phyloP scores from a whole-genome alignment of 2,797 vertebrate species.

The Pipistrellus pipistrellus region DNA sequence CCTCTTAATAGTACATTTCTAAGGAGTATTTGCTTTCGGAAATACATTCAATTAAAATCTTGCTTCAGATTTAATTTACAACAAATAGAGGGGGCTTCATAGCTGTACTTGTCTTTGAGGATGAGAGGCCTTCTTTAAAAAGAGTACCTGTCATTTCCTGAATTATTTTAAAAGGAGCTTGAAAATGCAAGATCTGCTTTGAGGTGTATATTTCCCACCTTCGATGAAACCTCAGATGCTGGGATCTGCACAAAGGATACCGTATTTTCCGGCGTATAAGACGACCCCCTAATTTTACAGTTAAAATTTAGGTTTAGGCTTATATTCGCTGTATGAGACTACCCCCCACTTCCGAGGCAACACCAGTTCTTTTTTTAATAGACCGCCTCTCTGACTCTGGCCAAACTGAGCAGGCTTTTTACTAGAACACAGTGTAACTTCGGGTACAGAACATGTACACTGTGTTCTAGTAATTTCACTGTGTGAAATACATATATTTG shows the following conservation, averaged over 20 bases:
- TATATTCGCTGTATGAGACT: too few species aligned
- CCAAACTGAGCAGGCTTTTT: too few species aligned
- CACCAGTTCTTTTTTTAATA: too few species aligned
- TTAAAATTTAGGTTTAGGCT: too few species aligned
- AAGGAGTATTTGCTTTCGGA: constrained; percentile 4
- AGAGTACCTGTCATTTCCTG: neutral
- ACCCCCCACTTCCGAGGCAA: too few species aligned
- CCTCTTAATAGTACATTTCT: neutral
- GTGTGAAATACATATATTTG: neutral
- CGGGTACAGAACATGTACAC: too few species aligned
- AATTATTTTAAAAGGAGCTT: constrained; percentile 42
- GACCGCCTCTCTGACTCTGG: too few species aligned
- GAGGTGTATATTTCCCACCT: neutral
- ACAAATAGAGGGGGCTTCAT: neutral
- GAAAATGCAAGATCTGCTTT: neutral
- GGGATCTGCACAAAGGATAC: neutral
- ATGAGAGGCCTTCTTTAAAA: neutral
- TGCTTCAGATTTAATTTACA: constrained; percentile 1
- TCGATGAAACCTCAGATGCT: neutral
- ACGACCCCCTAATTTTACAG: too few species aligned
- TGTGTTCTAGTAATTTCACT: neutral
- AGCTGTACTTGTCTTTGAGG: neutral
- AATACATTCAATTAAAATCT: constrained; percentile 18
- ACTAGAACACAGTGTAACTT: too few species aligned
- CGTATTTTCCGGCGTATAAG: too few species aligned